These are phyloP conservation scores for Montipora cactus DNA, from an alignment of 64 coral and sea anemone genomes.

Conservation along the genomic window DNA sequence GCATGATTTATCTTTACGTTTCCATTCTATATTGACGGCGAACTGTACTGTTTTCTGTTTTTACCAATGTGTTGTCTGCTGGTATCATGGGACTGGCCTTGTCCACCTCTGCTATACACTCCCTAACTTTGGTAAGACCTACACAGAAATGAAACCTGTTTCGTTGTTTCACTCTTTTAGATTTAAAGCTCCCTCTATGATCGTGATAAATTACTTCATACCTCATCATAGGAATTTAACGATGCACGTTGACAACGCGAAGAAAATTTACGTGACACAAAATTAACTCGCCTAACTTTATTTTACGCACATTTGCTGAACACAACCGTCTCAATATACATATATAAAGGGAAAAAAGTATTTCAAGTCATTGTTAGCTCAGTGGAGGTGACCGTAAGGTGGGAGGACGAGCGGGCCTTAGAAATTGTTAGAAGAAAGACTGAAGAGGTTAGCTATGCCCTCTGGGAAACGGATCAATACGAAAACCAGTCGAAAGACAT, in stretches of 20 bases:
- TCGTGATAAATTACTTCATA: not conserved
- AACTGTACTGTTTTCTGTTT: no score
- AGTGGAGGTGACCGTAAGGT: slow-evolving; percentile 20
- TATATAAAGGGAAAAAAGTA: not conserved
- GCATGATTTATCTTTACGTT: no score
- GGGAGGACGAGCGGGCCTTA: slow-evolving; percentile 10
- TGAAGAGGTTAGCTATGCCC: slow-evolving; percentile 31
- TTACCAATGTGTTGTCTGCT: no score
- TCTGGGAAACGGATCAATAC: slow-evolving; percentile 1
- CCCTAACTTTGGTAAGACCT: no score
- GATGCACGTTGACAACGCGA: not conserved
- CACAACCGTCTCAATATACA: no score
- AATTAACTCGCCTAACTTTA: not conserved
- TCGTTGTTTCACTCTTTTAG: no score
- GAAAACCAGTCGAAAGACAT: slow-evolving; percentile 27
- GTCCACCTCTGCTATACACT: no score
- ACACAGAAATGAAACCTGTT: no score
- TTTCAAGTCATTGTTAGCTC: not conserved
- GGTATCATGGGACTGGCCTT: no score
- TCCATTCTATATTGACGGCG: no score
- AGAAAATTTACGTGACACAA: not conserved
- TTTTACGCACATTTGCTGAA: not conserved
- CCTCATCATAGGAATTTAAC: not conserved
- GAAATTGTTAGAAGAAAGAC: not conserved
- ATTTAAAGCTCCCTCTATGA: no score